Conservation (phyloP, 2,888 invertebrate genomes). For the Hymenopus coronatus region DNA sequence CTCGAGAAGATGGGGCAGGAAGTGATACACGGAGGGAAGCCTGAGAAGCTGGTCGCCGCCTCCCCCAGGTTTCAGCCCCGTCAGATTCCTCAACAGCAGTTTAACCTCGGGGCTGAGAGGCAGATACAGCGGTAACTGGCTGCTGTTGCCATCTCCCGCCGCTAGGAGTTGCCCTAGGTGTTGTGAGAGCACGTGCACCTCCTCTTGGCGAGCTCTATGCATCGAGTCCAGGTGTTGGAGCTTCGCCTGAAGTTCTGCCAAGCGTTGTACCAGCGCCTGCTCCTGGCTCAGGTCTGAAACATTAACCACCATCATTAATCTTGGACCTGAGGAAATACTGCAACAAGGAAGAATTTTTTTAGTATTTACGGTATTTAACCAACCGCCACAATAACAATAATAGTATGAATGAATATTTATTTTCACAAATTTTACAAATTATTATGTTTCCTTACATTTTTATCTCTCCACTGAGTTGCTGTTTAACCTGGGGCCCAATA, state of each 20-base stretch:
- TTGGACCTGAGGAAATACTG: background rate
- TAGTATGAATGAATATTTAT: too few relatives aligned
- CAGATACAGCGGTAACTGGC: background rate
- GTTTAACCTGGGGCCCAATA: too few relatives aligned
- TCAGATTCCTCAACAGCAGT: conserved; percentile 50
- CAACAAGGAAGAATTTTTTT: too few relatives aligned
- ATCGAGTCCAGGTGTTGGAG: conserved; percentile 76
- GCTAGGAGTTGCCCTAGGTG: conserved; percentile 56
- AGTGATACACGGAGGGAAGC: conserved; percentile 77
- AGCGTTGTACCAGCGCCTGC: conserved; percentile 62
- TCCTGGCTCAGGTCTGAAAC: conserved; percentile 62
- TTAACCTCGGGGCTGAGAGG: conserved; percentile 49
- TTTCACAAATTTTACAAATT: too few relatives aligned
- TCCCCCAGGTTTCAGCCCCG: conserved; percentile 51
- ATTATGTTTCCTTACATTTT: too few relatives aligned
- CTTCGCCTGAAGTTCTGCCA: conserved; percentile 75
- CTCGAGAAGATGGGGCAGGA: conserved; percentile 81
- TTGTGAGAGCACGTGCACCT: conserved; percentile 66
- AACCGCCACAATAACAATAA: too few relatives aligned
- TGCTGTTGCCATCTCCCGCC: conserved; percentile 25
- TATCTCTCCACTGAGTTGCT: too few relatives aligned
- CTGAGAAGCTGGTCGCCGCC: conserved; percentile 53
- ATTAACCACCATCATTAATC: conserved; percentile 29
- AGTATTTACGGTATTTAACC: too few relatives aligned
- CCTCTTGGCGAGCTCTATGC: conserved; percentile 73